phyloP scores from a whole-genome alignment of 2,888 invertebrate species.

The Allygus modestus region DNA sequence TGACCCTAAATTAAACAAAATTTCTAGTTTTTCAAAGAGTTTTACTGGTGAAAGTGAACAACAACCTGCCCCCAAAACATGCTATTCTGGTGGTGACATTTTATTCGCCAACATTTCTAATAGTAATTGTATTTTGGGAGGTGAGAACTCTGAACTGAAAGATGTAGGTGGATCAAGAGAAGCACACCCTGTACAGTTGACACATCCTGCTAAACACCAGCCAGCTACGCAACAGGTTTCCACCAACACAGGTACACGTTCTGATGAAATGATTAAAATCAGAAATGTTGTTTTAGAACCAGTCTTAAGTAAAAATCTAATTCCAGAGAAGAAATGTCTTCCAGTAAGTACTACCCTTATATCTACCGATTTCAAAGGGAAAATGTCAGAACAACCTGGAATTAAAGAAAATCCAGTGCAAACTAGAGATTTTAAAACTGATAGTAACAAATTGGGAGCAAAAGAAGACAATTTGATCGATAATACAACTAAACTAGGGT shows the following conservation, averaged over 20 bases:
- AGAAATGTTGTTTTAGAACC: conserved; percentile 9
- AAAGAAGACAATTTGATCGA: conserved; percentile 5
- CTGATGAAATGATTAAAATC: not conserved
- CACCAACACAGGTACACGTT: not conserved
- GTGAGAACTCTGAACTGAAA: not conserved
- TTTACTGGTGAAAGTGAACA: not conserved
- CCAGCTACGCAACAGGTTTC: not conserved
- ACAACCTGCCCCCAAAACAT: not conserved
- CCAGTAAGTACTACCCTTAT: not conserved
- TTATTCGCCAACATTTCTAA: not conserved
- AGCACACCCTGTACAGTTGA: not conserved
- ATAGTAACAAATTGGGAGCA: not conserved
- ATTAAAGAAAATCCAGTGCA: not conserved
- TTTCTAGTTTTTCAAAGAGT: not conserved
- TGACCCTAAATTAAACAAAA: conserved; percentile 2
- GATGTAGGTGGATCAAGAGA: not conserved
- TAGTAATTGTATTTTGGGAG: not conserved
- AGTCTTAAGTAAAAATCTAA: not conserved
- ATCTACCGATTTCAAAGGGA: not conserved
- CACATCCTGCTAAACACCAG: not conserved
- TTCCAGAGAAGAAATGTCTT: not conserved
- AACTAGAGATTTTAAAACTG: conserved; percentile 6
- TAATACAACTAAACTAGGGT: not conserved
- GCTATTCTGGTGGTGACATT: not conserved
- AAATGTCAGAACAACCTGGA: not conserved